A percentile compares a stretch with the other conserved stretches of the same genome.
Conservation (phyloP, 2,113 vertebrate genomes). For the Indri indri region DNA sequence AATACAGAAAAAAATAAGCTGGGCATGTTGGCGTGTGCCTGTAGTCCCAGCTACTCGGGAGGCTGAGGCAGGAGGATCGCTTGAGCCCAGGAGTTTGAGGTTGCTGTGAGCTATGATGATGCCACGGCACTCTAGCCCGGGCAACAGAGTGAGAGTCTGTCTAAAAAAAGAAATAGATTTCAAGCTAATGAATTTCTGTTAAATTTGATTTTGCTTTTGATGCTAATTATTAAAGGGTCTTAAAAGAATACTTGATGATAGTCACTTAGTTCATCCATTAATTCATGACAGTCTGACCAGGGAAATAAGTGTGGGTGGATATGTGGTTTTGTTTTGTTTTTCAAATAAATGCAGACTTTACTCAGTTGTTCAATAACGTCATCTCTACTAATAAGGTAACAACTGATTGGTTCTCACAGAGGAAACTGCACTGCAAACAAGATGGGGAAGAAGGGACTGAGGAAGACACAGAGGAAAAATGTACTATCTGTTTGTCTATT, state of each 20-base stretch:
- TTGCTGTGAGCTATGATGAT: too few relatives aligned
- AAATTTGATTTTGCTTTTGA: slow-evolving; percentile 35
- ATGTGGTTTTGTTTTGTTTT: slow-evolving; percentile 70
- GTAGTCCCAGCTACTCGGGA: too few relatives aligned
- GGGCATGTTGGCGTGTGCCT: too few relatives aligned
- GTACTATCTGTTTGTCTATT: slow-evolving; percentile 99
- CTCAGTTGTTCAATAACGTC: slow-evolving; percentile 91
- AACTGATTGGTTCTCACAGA: slow-evolving; percentile 95
- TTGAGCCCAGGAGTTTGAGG: too few relatives aligned
- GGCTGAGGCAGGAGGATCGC: too few relatives aligned
- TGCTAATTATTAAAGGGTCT: not conserved
- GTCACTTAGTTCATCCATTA: slow-evolving; percentile 6
- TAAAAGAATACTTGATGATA: not conserved
- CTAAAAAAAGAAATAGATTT: not conserved
- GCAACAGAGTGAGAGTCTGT: too few relatives aligned
- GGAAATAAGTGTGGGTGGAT: slow-evolving; percentile 52
- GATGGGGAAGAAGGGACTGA: slow-evolving; percentile 97
- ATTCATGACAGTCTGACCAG: slow-evolving; percentile 20
- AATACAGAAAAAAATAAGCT: too few relatives aligned
- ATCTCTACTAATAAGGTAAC: slow-evolving; percentile 93
- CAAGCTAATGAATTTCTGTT: slow-evolving; percentile 3
- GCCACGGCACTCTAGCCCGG: too few relatives aligned
- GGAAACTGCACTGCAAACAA: slow-evolving; percentile 98
- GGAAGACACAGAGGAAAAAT: slow-evolving; percentile 99
- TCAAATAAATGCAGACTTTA: slow-evolving; percentile 81